phyloP scores from a whole-genome alignment of 2,797 vertebrate species.

The Diplodus puntazzo region DNA sequence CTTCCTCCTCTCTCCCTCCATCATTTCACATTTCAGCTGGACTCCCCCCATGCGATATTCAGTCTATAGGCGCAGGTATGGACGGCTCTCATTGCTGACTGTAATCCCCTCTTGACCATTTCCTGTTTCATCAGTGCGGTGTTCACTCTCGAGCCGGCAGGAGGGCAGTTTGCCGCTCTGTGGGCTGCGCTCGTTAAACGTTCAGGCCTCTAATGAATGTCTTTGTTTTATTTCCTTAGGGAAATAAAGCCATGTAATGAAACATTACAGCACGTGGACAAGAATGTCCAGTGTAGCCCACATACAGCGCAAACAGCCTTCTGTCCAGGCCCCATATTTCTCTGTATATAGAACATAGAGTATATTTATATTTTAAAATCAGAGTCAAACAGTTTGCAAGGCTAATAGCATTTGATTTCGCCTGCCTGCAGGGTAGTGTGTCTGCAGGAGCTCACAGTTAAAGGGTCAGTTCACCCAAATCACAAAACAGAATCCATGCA shows the following conservation, averaged over 20 bases:
- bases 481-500: not conserved
- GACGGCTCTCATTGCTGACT: constrained; percentile 66
- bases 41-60: constrained; percentile 95
- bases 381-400: constrained; percentile 53
- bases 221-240: constrained; percentile 67
- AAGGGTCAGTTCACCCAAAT: constrained; percentile 22
- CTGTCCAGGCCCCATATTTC: constrained; percentile 41
- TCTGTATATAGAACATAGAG: constrained; percentile 33
- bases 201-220: constrained; percentile 46
- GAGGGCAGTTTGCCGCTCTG: constrained; percentile 68
- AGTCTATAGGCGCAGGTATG: constrained; percentile 97
- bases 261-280: constrained; percentile 29
- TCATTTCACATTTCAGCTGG: constrained; percentile 87
- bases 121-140: constrained; percentile 61
- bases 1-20: constrained; percentile 77
- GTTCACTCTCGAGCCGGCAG: constrained; percentile 53
- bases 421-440: not conserved
- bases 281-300: constrained; percentile 56
- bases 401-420: constrained; percentile 19
- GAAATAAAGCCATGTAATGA: constrained; percentile 73
- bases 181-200: constrained; percentile 68
- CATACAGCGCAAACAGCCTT: constrained; percentile 40
- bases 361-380: not conserved
- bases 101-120: constrained; percentile 33
- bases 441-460: not conserved